Evolutionary conservation across 1,140 invertebrate species (phyloP), one percentile per base, ranked within the genome.

Genomic region (Magallana ariakensis): DNA sequence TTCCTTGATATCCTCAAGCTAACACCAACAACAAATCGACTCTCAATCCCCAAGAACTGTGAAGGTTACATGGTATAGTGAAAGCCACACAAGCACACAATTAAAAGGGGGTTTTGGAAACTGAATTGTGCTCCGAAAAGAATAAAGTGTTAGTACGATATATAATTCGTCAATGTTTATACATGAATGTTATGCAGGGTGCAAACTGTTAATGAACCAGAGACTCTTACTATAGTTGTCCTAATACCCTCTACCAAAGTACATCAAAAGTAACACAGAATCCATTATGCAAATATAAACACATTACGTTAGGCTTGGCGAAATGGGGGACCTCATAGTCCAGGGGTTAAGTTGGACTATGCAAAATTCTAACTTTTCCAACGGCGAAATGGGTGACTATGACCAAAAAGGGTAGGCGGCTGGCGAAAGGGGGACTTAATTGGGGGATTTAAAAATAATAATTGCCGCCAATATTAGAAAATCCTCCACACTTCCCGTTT

Each of bases 381-480:
- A 70, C 46, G 80, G 87, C 84, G 82, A 84, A 86, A 86, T 84
- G 85, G 81, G 66, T 33, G 84, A 53, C 80, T 75, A 86, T 56
- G 26, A 86, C 80, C 85, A 83, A 57, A 80, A 57, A 57, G 83
- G 80, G 55, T 33, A 55, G 83, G 85, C 86, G 87, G 89, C 87
- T 57, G 85, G 87, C 85, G 85, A 90, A 88, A 88, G 75, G 85
- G 85, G 85, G 33, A 89, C 70, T 87, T 83, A 56, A 55, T 22
- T 56, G 58, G n/a, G 26, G 89, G 84, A 70, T 46, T 13, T 85
- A 75, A 58, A 89, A 89, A 85, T 87, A 84, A 62, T 85, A 83
- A 75, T 83, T 89, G 86, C 86, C 86, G 86, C 84, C 84, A 87
- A 53, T 66, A 55, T 55, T 82, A 60, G 54, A 81, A 80, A 46